Base-by-base conservation (phyloP, 2,113 vertebrate species). In the Globicephala melas region DNA sequence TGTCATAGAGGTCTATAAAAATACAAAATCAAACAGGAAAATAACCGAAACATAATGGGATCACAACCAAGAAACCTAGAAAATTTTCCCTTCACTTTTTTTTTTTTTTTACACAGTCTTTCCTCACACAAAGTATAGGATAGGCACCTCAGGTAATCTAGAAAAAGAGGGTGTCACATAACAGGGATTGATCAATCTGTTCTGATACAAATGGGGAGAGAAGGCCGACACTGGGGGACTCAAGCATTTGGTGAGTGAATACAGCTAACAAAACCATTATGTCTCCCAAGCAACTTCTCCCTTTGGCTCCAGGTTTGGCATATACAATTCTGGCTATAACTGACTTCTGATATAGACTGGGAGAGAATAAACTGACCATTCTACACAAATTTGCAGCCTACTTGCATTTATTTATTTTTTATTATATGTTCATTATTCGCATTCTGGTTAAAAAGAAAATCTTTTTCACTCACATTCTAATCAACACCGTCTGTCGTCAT, bases 101-200 rank as follows among this genome's bases (percentile, higher is more conserved):
- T 80, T 70, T 74, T 33, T 84, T 80, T 70, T 65, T 18, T 14
- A 91, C 44, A 65, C 25, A 53, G 26, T 14, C 11, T 91, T 77
- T 77, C 28, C 17, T 88, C n/a, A 53, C 25, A 70, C 50, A 28
- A 71, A 67, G 5, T 8, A n/a, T 63, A 44, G 38, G 28, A 38
- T 21, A 89, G 5, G 28, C 13, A 41, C 4, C 18, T 11, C 36
- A 20, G 14, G 47, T 41, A 25, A 33, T 41, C 36, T 50, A 60
- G 6, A 18, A 26, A 38, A 38, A 82, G 26, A 23, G 6, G 20
- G 2, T 25, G 1, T 13, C 33, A 8, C 0, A 8, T 2, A 68
- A 53, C 17, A 4, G 53, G n/a, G 60, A 20, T 21, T 11, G 23
- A 65, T 50, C 12, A 23, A 3, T 70, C 44, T 58, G 23, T 25